These are phyloP conservation scores for Yponomeuta plumbellus DNA, from an alignment of 2,888 invertebrate genomes.

Conservation along the genomic window DNA sequence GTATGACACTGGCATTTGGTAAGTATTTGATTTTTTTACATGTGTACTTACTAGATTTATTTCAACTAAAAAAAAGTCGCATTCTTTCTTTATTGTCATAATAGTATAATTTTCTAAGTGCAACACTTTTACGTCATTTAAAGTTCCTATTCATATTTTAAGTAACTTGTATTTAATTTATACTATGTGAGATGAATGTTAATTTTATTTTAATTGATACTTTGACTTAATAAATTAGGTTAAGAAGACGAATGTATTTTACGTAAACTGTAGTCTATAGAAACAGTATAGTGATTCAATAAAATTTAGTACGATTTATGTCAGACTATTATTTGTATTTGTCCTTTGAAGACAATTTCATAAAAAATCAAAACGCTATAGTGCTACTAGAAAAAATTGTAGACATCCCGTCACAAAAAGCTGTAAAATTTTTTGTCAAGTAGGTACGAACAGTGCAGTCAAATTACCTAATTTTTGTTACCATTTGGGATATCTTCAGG, in stretches of 20 bases:
- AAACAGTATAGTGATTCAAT: not conserved
- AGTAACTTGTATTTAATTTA: slow-evolving; percentile 1
- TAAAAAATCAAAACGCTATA: too few relatives aligned
- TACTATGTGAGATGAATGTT: not conserved
- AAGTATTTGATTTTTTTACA: not conserved
- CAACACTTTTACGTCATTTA: not conserved
- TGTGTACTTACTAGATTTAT: not conserved
- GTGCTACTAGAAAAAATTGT: too few relatives aligned
- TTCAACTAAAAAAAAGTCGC: not conserved
- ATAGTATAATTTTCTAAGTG: not conserved
- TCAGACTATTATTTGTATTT: not conserved
- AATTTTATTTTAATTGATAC: not conserved
- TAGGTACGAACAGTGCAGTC: too few relatives aligned
- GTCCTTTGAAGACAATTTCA: not conserved
- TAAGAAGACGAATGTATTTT: not conserved
- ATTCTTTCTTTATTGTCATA: not conserved
- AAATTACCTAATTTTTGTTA: too few relatives aligned
- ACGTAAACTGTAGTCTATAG: not conserved
- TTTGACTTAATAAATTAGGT: not conserved
- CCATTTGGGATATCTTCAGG: too few relatives aligned
- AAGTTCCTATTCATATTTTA: not conserved
- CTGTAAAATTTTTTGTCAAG: too few relatives aligned
- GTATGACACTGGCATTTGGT: not conserved
- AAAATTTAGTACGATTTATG: not conserved
- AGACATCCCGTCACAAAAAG: too few relatives aligned